Conservation (phyloP, 2,113 vertebrate species). For the Ahaetulla prasina region DNA sequence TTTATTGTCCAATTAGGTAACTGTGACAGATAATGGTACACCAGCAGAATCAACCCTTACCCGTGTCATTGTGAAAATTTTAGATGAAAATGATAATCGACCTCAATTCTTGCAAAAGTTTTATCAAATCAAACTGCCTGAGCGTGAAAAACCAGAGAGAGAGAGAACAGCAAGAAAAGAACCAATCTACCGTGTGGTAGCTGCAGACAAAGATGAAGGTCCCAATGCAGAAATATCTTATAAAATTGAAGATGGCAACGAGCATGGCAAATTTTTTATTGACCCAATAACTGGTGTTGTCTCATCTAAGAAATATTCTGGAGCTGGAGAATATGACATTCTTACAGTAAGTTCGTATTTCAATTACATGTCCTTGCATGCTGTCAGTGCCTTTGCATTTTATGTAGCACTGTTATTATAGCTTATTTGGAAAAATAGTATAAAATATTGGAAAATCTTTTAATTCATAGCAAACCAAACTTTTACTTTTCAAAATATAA, state of each 20-base stretch:
- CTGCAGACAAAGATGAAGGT: constrained; percentile 87
- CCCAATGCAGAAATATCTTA: constrained; percentile 95
- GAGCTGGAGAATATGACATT: constrained; percentile 92
- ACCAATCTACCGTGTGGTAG: constrained; percentile 89
- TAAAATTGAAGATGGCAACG: constrained; percentile 94
- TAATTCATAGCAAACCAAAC: background rate
- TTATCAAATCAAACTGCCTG: constrained; percentile 93
- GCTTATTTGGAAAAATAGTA: background rate
- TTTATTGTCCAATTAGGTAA: constrained; percentile 73
- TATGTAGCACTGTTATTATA: constrained; percentile 4
- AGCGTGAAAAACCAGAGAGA: constrained; percentile 80
- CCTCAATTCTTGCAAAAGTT: constrained; percentile 94
- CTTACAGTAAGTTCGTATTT: constrained; percentile 81
- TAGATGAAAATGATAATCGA: constrained; percentile 96
- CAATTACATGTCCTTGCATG: background rate
- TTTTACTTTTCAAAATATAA: background rate
- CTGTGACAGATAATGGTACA: constrained; percentile 82
- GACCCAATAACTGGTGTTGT: constrained; percentile 95
- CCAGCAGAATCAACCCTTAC: constrained; percentile 82
- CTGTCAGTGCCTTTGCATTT: background rate
- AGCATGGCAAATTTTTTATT: constrained; percentile 92
- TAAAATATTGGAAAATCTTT: background rate
- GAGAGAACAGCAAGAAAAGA: constrained; percentile 79
- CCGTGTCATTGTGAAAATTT: constrained; percentile 88
- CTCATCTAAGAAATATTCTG: constrained; percentile 90